phyloP scores from a whole-genome alignment of 2,113 vertebrate genomes.

The Emydocephalus ijimae region DNA sequence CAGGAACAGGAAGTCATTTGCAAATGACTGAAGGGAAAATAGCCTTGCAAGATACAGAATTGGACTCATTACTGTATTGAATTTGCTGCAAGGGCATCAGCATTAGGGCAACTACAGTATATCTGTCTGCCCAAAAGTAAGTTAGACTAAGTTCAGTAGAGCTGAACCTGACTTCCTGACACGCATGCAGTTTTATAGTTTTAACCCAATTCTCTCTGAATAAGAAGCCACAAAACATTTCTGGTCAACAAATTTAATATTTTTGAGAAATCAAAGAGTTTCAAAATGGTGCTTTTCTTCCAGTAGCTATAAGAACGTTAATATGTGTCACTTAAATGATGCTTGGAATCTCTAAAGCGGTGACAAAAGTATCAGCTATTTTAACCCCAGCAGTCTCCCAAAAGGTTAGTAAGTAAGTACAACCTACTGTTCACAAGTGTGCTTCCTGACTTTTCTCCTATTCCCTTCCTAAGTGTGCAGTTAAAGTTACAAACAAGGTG shows the following conservation, averaged over 20 bases:
- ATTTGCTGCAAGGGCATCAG: slow-evolving; percentile 19
- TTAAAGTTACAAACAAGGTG: slow-evolving; percentile 64
- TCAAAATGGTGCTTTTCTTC: slow-evolving; percentile 30
- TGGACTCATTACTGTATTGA: background rate
- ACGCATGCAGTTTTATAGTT: background rate
- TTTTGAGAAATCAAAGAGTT: slow-evolving; percentile 40
- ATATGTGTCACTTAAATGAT: slow-evolving; percentile 24
- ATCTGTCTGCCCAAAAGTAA: background rate
- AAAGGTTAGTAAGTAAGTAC: slow-evolving; percentile 52
- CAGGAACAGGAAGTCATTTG: background rate
- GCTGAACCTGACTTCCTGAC: background rate
- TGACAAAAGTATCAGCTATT: slow-evolving; percentile 59
- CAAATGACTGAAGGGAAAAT: background rate
- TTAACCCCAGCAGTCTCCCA: slow-evolving; percentile 53
- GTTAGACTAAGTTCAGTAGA: background rate
- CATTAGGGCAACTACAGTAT: background rate
- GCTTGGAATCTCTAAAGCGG: slow-evolving; percentile 42
- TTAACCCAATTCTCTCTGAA: slow-evolving; percentile 18
- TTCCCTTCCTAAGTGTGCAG: slow-evolving; percentile 46
- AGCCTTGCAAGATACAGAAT: background rate
- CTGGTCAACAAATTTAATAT: slow-evolving; percentile 44
- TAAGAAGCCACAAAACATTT: slow-evolving; percentile 38
- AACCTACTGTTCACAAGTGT: slow-evolving; percentile 51
- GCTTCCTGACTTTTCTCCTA: slow-evolving; percentile 33
- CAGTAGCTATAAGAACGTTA: slow-evolving; percentile 40